Conservation (phyloP, 2,113 vertebrate species). For the Mastomys coucha region DNA sequence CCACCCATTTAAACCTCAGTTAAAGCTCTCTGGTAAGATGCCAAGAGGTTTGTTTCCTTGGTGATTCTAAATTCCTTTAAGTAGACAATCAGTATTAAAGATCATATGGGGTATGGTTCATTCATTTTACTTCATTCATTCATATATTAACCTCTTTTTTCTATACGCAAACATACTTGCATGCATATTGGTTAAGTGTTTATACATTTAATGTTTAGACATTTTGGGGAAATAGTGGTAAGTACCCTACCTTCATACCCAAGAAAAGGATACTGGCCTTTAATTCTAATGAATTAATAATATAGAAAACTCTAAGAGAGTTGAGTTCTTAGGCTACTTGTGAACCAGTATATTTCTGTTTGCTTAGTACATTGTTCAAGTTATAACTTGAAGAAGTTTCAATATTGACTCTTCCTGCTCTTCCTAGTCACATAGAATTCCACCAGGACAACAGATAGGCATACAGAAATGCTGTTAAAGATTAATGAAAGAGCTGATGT, state of each 20-base stretch:
- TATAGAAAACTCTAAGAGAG: constrained; percentile 13
- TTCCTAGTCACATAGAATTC: constrained; percentile 57
- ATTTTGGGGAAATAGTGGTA: background rate
- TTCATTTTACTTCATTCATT: background rate
- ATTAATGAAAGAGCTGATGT: constrained; percentile 41
- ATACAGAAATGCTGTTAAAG: constrained; percentile 35
- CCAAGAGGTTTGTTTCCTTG: background rate
- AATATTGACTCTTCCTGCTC: constrained; percentile 7
- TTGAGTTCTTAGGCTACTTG: constrained; percentile 27
- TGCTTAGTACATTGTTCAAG: constrained; percentile 1
- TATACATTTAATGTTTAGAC: background rate
- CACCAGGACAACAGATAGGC: background rate
- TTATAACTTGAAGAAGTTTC: constrained; percentile 61
- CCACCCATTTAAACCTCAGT: background rate
- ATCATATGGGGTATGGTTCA: background rate
- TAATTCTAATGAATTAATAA: constrained; percentile 53
- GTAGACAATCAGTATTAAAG: background rate
- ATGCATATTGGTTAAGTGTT: background rate
- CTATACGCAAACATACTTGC: too few species aligned
- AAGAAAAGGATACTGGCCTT: background rate
- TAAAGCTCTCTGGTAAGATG: background rate
- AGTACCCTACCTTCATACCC: background rate
- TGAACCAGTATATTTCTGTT: background rate
- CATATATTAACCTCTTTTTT: background rate
- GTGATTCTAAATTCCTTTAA: background rate